A percentile compares a stretch with the other conserved stretches of the same genome.
These are phyloP conservation scores for Xyrichtys novacula DNA, from an alignment of 2,797 vertebrate species.

Conservation along the genomic window DNA sequence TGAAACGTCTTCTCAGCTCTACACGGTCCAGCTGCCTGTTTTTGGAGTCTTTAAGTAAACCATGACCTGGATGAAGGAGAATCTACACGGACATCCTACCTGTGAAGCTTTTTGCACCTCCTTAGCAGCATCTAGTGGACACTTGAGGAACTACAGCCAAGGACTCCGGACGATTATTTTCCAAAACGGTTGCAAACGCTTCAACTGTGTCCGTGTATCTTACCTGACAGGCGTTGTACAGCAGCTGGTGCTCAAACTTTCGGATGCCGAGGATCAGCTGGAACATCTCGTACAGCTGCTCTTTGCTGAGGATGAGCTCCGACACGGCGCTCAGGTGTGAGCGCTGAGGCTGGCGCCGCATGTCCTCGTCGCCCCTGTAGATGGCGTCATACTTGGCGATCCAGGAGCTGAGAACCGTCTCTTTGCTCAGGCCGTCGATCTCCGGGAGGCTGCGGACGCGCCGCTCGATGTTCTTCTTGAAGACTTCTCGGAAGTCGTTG, in stretches of 20 bases:
- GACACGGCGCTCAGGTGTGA: conserved; percentile 89
- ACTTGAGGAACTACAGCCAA: neutral
- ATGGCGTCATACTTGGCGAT: conserved; percentile 98
- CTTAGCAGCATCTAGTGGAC: conserved; percentile 3
- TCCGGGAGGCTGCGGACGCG: conserved; percentile 96
- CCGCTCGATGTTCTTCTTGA: conserved; percentile 99
- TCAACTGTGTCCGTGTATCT: conserved; percentile 38
- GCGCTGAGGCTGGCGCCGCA: conserved; percentile 76
- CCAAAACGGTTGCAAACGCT: too few relatives aligned
- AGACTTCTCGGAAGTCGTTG: conserved; percentile 95
- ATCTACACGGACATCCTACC: too few relatives aligned
- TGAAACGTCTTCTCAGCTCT: too few relatives aligned
- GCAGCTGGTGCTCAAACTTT: conserved; percentile 97
- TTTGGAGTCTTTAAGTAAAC: too few relatives aligned
- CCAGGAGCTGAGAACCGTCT: conserved; percentile 98
- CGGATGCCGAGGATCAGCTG: conserved; percentile 96
- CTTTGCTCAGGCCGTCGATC: conserved; percentile 97
- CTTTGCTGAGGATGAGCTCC: conserved; percentile 98
- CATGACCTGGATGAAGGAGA: too few relatives aligned
- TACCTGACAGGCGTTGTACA: conserved; percentile 99
- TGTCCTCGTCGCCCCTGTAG: conserved; percentile 95
- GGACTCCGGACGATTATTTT: neutral
- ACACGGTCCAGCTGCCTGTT: too few relatives aligned
- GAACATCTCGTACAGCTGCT: conserved; percentile 99
- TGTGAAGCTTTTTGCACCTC: too few relatives aligned